These are phyloP conservation scores for Homarus gammarus DNA, from an alignment of 2,888 invertebrate genomes.

Conservation along the genomic window DNA sequence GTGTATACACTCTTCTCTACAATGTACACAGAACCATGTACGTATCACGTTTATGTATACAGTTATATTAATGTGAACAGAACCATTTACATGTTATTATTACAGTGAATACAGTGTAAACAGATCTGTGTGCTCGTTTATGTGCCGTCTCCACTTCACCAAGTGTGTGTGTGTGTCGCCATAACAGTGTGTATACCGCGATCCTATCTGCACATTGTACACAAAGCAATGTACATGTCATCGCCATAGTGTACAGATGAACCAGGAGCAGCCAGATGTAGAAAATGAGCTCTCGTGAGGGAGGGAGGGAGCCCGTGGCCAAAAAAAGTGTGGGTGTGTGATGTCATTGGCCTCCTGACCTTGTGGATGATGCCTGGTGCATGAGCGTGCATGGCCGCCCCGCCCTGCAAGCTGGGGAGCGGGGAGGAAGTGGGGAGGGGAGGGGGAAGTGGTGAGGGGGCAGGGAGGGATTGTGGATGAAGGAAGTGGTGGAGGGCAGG, in stretches of 20 bases:
- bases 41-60: too few relatives aligned
- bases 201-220: too few relatives aligned
- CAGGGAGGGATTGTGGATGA: not conserved
- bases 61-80: too few relatives aligned
- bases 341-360: slow-evolving; percentile 6
- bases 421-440: not conserved
- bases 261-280: not conserved
- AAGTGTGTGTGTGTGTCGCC: too few relatives aligned
- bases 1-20: too few relatives aligned
- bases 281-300: not conserved
- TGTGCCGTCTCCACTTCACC: too few relatives aligned
- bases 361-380: slow-evolving; percentile 7
- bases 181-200: too few relatives aligned
- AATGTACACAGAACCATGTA: too few relatives aligned
- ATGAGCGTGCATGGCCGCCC: slow-evolving; percentile 27
- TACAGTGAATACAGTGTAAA: too few relatives aligned
- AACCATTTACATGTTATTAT: too few relatives aligned
- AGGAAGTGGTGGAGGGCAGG: not conserved
- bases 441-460: not conserved
- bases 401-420: not conserved
- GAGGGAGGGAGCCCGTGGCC: not conserved
- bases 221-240: too few relatives aligned
- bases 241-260: not conserved
- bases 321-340: not conserved
- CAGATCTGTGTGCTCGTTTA: too few relatives aligned